Conservation (phyloP, 2,113 vertebrate species). For the Hippocampus mohnikei region DNA sequence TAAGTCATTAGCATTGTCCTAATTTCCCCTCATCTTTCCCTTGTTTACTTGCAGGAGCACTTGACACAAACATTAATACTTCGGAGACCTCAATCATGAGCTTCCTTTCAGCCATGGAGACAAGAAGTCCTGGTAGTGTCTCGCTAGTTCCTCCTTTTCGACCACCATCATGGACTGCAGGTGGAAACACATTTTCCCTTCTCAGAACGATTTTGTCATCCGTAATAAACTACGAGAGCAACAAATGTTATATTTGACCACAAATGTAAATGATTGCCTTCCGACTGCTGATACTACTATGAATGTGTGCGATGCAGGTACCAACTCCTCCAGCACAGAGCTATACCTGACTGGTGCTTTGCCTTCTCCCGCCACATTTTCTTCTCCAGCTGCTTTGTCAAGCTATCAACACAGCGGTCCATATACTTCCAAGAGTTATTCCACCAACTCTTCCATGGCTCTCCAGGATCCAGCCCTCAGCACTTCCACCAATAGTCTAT, state of each 20-base stretch:
- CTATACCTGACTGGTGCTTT: conserved; percentile 91
- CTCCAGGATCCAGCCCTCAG: conserved; percentile 89
- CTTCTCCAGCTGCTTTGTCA: conserved; percentile 82
- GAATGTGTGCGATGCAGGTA: conserved; percentile 71
- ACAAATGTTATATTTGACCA: not conserved
- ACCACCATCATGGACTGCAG: conserved; percentile 90
- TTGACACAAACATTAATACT: conserved; percentile 86
- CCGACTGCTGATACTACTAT: not conserved
- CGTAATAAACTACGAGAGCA: not conserved
- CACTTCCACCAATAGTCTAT: conserved; percentile 86
- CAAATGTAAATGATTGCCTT: not conserved
- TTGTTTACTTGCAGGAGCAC: conserved; percentile 80
- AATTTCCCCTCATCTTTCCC: conserved; percentile 11
- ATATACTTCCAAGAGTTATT: conserved; percentile 88
- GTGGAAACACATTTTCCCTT: conserved; percentile 61
- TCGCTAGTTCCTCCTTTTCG: conserved; percentile 90
- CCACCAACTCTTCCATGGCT: conserved; percentile 82
- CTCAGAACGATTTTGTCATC: not conserved
- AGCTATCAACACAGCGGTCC: conserved; percentile 88
- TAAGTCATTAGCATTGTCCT: not conserved
- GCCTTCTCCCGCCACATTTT: conserved; percentile 89
- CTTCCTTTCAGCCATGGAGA: conserved; percentile 91
- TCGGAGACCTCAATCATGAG: conserved; percentile 93
- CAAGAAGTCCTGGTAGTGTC: conserved; percentile 87
- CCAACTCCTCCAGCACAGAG: conserved; percentile 89